Evolutionary conservation across 2,113 vertebrate species (phyloP).

Genomic region (Herpetotheres cachinnans): DNA sequence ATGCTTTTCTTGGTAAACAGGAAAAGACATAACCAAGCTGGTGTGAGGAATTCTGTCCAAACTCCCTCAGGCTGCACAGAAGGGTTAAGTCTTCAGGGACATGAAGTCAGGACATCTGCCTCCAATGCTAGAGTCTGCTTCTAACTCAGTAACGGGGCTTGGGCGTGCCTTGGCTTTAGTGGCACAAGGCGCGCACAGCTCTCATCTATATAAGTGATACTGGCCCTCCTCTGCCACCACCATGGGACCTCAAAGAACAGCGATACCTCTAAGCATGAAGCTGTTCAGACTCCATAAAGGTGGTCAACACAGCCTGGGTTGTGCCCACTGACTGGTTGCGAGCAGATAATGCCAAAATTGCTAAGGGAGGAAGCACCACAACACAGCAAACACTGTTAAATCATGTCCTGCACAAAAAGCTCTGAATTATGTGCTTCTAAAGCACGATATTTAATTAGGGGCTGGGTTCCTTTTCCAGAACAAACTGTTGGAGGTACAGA

Average conservation of each 20-base stretch:
- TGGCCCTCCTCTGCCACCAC: background rate
- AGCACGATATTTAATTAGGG: background rate
- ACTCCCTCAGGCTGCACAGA: background rate
- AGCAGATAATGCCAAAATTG: background rate
- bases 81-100: background rate
- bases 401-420: rapidly evolving
- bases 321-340: background rate
- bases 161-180: background rate
- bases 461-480: background rate
- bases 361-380: background rate
- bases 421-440: background rate
- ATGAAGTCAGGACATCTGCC: background rate
- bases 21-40: constrained; percentile 14
- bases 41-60: background rate
- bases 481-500: background rate
- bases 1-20: constrained; percentile 3
- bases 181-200: rapidly evolving
- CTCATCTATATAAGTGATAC: background rate
- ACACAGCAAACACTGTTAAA: background rate
- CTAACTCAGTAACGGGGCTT: background rate
- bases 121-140: background rate
- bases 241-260: background rate
- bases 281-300: background rate
- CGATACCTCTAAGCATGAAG: background rate
- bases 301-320: background rate